A percentile compares a stretch with the other conserved stretches of the same genome.
These are phyloP conservation scores for Turritopsis dohrnii DNA, from an alignment of 30 jellyfish, hydroid and myxozoan species.

Conservation along the genomic window DNA sequence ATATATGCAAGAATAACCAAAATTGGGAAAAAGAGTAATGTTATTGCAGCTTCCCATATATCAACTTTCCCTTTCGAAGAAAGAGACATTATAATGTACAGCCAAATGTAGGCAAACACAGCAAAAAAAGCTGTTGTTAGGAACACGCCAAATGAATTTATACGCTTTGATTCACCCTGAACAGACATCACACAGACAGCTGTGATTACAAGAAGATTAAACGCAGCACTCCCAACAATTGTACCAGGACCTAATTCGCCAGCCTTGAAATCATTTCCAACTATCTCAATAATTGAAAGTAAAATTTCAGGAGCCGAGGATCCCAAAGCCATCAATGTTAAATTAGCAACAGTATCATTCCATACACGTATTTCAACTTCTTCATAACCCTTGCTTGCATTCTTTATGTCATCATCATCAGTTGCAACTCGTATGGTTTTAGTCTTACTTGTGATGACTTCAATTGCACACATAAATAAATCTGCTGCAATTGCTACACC, in stretches of 20 bases:
- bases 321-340: conserved; percentile 96
- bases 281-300: conserved; percentile 87
- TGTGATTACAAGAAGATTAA: conserved; percentile 75
- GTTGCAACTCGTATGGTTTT: conserved; percentile 69
- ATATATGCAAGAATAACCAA: conserved; percentile 82
- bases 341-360: conserved; percentile 96
- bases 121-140: conserved; percentile 74
- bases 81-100: conserved; percentile 59
- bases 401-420: conserved; percentile 44
- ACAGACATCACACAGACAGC: conserved; percentile 85
- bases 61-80: conserved; percentile 44
- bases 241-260: conserved; percentile 99
- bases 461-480: conserved; percentile 96
- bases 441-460: conserved; percentile 89
- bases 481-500: conserved; percentile 99
- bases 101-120: conserved; percentile 91
- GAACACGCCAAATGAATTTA: conserved; percentile 67
- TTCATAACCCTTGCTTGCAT: conserved; percentile 53
- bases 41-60: conserved; percentile 96
- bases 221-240: conserved; percentile 96
- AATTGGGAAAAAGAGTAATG: conserved; percentile 77
- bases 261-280: conserved; percentile 79
- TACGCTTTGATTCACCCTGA: conserved; percentile 52
- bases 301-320: conserved; percentile 97
- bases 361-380: conserved; percentile 95